A percentile compares a stretch with the other conserved stretches of the same genome.
These are phyloP conservation scores for Mantis religiosa DNA, from an alignment of 2,888 invertebrate species.

Conservation along the genomic window DNA sequence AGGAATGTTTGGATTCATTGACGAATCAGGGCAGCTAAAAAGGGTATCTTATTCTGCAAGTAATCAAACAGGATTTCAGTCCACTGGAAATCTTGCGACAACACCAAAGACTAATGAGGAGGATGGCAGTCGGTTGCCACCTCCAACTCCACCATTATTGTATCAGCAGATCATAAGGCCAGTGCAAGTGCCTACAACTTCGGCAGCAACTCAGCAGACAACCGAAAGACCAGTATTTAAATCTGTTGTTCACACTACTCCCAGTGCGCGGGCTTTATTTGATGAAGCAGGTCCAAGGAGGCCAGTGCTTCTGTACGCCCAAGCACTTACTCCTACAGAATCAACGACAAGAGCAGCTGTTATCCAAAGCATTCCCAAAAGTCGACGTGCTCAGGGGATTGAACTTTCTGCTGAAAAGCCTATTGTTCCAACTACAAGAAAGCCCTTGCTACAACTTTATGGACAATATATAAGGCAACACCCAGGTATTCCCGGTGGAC, in stretches of 20 bases:
- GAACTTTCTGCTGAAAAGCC: not conserved
- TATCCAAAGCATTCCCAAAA: not conserved
- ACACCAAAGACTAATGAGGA: not conserved
- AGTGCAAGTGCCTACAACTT: not conserved
- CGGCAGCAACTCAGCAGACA: not conserved
- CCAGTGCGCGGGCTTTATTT: not conserved
- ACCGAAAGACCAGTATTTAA: not conserved
- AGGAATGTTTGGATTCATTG: conserved; percentile 78
- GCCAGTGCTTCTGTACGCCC: conserved; percentile 16
- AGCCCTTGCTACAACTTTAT: not conserved
- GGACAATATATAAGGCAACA: conserved; percentile 18
- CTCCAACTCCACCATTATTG: conserved; percentile 22
- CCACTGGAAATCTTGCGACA: conserved; percentile 11
- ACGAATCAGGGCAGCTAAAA: conserved; percentile 72
- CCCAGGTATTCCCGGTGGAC: not conserved
- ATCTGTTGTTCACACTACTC: not conserved
- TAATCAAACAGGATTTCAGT: conserved; percentile 44
- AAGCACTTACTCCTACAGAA: conserved; percentile 11
- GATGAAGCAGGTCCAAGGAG: not conserved
- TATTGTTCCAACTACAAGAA: not conserved
- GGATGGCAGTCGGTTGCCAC: not conserved
- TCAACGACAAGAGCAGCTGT: not conserved
- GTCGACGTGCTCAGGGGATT: not conserved
- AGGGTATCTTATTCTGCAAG: conserved; percentile 69
- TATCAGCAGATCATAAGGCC: conserved; percentile 24